A percentile compares a stretch with the other conserved stretches of the same genome.
Evolutionary conservation across 2,888 invertebrate species (phyloP).

Genomic region (Oasisia sp.): DNA sequence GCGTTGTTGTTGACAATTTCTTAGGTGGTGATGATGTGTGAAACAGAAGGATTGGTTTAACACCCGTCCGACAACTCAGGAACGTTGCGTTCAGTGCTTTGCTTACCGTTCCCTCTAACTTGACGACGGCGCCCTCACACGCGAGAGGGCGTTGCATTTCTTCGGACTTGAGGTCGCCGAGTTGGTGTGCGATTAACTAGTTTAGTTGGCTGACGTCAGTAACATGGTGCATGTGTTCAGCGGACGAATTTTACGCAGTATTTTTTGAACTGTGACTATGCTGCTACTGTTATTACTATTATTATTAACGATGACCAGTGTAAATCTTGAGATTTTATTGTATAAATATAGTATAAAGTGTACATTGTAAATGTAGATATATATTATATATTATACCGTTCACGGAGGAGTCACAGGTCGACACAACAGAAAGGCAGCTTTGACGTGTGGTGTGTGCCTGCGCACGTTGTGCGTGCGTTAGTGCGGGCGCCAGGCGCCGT

Average conservation of each 20-base stretch:
- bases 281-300: conserved; percentile 24
- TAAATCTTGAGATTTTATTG: conserved; percentile 21
- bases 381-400: conserved; percentile 8
- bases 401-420: conserved; percentile 12
- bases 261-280: conserved; percentile 13
- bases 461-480: conserved; percentile 17
- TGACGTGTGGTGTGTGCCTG: not conserved
- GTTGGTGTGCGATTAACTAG: conserved; percentile 17
- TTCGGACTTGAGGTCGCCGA: conserved; percentile 8
- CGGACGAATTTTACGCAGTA: conserved; percentile 13
- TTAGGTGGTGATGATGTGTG: not conserved
- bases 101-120: conserved; percentile 7
- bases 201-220: conserved; percentile 17
- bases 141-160: not conserved
- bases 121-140: conserved; percentile 5
- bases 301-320: conserved; percentile 21
- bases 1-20: not conserved
- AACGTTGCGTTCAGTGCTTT: conserved; percentile 17
- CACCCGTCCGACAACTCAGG: conserved; percentile 7
- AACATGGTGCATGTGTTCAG: conserved; percentile 13
- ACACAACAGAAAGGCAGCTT: conserved; percentile 13
- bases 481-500: conserved; percentile 17
- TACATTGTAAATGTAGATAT: conserved; percentile 22
- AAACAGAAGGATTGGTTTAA: not conserved
- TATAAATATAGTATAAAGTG: conserved; percentile 25